phyloP scores from a whole-genome alignment of 2,113 vertebrate species.

The Tympanuchus pallidicinctus region DNA sequence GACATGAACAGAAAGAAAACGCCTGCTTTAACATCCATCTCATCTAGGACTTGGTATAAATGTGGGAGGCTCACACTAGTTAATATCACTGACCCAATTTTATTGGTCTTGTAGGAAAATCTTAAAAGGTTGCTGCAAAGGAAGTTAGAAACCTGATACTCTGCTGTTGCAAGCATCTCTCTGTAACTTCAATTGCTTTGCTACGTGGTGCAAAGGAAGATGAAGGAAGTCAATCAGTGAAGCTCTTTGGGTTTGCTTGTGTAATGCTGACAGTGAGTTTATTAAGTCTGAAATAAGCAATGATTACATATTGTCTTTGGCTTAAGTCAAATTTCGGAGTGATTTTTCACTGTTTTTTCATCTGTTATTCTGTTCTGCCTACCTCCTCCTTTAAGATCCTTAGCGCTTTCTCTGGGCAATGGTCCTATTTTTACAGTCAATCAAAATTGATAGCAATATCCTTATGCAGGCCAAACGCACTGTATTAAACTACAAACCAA shows the following conservation, averaged over 20 bases:
- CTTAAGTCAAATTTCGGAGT: not conserved
- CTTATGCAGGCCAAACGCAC: not conserved
- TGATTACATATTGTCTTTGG: not conserved
- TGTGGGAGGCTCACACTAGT: not conserved
- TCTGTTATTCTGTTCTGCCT: not conserved
- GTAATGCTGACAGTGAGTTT: not conserved
- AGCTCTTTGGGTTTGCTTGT: not conserved
- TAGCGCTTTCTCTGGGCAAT: constrained; percentile 37
- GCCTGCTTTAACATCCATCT: not conserved
- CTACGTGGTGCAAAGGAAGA: not conserved
- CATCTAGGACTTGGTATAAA: not conserved
- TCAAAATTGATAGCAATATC: constrained; percentile 40
- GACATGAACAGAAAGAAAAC: not conserved
- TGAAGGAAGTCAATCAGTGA: not conserved
- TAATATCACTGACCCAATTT: constrained; percentile 40
- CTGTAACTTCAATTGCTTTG: not conserved
- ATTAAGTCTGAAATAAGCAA: not conserved
- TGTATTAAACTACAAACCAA: constrained; percentile 30
- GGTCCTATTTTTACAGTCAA: constrained; percentile 61
- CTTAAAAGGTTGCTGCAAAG: constrained; percentile 27
- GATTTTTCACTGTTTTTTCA: not conserved
- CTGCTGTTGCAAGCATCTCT: not conserved
- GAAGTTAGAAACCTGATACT: constrained; percentile 32
- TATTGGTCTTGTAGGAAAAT: constrained; percentile 37
- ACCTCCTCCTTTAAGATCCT: not conserved